Conservation (phyloP, 2,888 invertebrate species). For the Exocentrus adspersus region DNA sequence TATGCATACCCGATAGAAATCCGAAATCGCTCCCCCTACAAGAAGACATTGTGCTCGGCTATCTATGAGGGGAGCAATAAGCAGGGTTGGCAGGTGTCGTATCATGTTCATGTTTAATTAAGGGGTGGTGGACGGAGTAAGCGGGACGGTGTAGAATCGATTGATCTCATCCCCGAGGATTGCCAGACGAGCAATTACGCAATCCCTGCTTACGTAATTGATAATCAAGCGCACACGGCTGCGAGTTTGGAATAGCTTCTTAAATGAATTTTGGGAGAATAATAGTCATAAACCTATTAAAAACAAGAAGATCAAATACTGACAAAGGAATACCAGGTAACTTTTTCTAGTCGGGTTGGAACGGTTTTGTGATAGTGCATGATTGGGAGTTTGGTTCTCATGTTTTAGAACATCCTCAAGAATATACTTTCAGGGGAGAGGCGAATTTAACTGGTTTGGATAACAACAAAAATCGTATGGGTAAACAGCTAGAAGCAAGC, state of each 20-base stretch:
- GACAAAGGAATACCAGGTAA: too few relatives aligned
- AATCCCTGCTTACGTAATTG: conserved; percentile 70
- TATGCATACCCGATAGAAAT: background rate
- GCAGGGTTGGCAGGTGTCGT: conserved; percentile 41
- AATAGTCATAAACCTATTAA: too few relatives aligned
- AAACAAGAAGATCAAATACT: too few relatives aligned
- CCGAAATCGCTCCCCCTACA: conserved; percentile 15
- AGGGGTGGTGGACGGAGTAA: conserved; percentile 54
- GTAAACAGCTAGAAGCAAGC: too few relatives aligned
- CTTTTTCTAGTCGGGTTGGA: too few relatives aligned
- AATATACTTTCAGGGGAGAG: too few relatives aligned
- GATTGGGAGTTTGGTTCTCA: too few relatives aligned
- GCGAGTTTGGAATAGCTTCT: background rate
- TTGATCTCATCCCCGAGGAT: conserved; percentile 61
- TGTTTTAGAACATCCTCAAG: too few relatives aligned
- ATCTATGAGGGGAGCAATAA: conserved; percentile 20
- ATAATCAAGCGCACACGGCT: conserved; percentile 65
- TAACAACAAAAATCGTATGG: too few relatives aligned
- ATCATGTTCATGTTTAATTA: conserved; percentile 55
- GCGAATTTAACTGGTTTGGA: too few relatives aligned
- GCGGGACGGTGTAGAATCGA: conserved; percentile 59
- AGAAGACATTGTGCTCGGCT: conserved; percentile 3
- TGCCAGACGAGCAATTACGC: conserved; percentile 70
- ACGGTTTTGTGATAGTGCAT: too few relatives aligned
- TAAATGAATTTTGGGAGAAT: background rate